Evolutionary conservation across 2,113 vertebrate genomes (phyloP), one percentile per base, ranked within the genome.

Genomic region (Ochotona curzoniae): DNA sequence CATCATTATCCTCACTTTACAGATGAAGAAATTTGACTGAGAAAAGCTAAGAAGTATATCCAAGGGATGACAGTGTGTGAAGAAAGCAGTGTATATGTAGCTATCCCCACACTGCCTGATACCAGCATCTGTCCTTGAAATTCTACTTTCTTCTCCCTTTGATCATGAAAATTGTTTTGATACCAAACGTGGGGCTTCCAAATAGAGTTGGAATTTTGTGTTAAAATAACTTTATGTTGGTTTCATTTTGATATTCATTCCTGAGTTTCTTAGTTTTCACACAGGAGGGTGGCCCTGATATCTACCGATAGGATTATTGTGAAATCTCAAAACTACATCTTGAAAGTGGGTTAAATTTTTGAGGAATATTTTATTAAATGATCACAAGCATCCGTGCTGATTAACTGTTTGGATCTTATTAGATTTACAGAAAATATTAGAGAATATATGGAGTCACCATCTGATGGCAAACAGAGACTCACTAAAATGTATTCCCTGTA

Each of bases 381-480:
- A 88, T 88, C 67, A n/a, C 28, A 94, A 94, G 93, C 89, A 71
- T 96, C 87, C 91, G 49, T 87, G 69, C 54, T 18, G 74, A 75
- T 44, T 91, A 71, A 87, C 47, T 89, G 54, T 95, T 81, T 67
- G 54, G 49, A 51, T 95, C 93, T 91, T 93, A n/a, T 91, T 83
- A 91, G 57, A 64, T 93, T 89, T 83, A 26, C 5, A 49, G 32
- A 87, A 94, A 93, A 94, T 87, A 87, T 70, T 74, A 44, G 47
- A 3, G 38, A 80, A 83, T 91, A 49, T 87, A 73, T 57, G 89
- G 23, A 95, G 80, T 83, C 44, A 64, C 38, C 44, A 63, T 7
- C 63, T 32, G 38, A 5, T 25, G 70, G 44, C 32, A 63, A 49
- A 11, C 69, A 67, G 73, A 21, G 78, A 1, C 12, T 78, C 75